These are phyloP conservation scores for Orchesella flavescens DNA, from an alignment of 2,888 invertebrate genomes.

Conservation along the genomic window DNA sequence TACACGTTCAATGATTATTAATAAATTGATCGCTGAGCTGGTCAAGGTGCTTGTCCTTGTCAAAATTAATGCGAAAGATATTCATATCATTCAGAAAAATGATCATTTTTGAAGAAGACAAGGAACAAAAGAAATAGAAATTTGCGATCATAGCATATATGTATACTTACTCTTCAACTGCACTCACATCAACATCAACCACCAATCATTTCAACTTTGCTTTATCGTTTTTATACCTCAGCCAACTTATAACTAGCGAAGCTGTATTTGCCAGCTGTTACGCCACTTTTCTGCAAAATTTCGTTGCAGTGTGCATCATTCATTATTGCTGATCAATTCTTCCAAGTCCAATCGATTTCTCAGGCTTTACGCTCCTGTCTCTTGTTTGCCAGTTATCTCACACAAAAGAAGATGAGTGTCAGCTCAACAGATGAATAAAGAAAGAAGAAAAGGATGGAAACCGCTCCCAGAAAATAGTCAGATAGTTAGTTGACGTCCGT, in stretches of 20 bases:
- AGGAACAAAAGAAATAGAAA: neutral
- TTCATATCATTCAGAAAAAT: conserved; percentile 42
- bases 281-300: conserved; percentile 52
- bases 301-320: conserved; percentile 25
- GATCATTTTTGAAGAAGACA: neutral
- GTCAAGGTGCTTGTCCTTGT: conserved; percentile 56
- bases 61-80: conserved; percentile 41
- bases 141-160: neutral
- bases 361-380: conserved; percentile 2
- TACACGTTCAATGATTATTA: neutral
- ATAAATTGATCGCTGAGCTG: conserved; percentile 39
- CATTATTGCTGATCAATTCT: conserved; percentile 45
- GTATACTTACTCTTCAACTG: neutral
- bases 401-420: conserved; percentile 13
- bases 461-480: conserved; percentile 35
- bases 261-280: conserved; percentile 60
- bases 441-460: conserved; percentile 40
- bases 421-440: conserved; percentile 30
- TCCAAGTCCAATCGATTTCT: conserved; percentile 48
- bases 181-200: neutral
- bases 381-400: conserved; percentile 9
- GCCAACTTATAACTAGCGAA: conserved; percentile 28
- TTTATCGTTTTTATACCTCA: conserved; percentile 36
- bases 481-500: conserved; percentile 41
- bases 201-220: conserved; percentile 40